Evolutionary conservation across 2,113 vertebrate genomes (phyloP).

Genomic region (Misgurnus anguillicaudatus): DNA sequence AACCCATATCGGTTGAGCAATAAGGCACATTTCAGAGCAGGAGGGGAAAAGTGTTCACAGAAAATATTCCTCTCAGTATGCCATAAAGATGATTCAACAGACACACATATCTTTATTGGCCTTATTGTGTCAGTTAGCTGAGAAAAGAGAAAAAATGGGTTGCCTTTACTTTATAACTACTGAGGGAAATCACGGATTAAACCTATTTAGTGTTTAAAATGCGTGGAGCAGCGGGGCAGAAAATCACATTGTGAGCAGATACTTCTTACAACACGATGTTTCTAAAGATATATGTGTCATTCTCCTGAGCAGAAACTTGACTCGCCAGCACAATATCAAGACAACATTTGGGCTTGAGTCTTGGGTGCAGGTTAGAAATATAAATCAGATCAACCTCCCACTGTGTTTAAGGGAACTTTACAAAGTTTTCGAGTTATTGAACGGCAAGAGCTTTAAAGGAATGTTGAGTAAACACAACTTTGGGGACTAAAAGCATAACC

Average conservation of each 20-base stretch:
- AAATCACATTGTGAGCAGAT: neutral
- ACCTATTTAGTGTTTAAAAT: slow-evolving; percentile 5
- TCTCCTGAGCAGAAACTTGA: slow-evolving; percentile 18
- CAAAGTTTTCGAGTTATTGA: slow-evolving; percentile 12
- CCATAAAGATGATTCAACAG: neutral
- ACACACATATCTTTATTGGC: slow-evolving; percentile 17
- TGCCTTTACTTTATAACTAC: slow-evolving; percentile 11
- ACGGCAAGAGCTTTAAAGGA: slow-evolving; percentile 17
- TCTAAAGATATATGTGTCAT: neutral
- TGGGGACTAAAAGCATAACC: slow-evolving; percentile 52
- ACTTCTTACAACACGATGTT: neutral
- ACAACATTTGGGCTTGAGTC: neutral
- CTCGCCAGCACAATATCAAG: neutral
- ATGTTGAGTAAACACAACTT: slow-evolving; percentile 52
- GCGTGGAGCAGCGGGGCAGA: neutral
- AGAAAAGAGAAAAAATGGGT: slow-evolving; percentile 12
- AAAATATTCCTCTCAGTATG: neutral
- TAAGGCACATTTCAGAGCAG: neutral
- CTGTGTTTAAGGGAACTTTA: neutral
- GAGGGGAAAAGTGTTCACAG: neutral
- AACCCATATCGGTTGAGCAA: no score
- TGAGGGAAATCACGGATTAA: slow-evolving; percentile 16
- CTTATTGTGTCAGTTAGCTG: slow-evolving; percentile 39
- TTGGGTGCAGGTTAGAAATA: slow-evolving; percentile 12
- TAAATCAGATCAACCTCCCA: slow-evolving; percentile 12